phyloP scores from a whole-genome alignment of 2,888 invertebrate species.

The Microchrysa polita region DNA sequence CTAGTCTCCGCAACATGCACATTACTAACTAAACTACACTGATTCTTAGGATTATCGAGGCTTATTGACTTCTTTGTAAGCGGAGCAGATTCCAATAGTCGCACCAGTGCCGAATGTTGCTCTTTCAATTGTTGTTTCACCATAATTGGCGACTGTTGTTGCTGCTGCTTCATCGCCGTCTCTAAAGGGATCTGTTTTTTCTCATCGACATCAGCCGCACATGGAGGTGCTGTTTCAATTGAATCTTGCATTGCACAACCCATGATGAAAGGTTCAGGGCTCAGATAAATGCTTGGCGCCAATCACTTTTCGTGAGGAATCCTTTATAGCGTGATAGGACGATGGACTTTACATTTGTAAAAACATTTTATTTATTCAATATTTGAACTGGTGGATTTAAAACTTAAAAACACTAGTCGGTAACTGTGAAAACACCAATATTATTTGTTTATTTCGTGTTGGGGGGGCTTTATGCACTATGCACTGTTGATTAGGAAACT shows the following conservation, averaged over 20 bases:
- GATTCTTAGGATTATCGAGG: constrained; percentile 12
- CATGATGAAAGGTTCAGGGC: constrained; percentile 55
- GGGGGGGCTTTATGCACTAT: neutral
- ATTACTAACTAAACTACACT: constrained; percentile 32
- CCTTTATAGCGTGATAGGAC: neutral
- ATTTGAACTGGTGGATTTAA: neutral
- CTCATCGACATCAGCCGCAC: constrained; percentile 39
- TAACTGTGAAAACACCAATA: constrained; percentile 17
- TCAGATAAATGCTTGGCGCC: neutral
- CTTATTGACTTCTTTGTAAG: constrained; percentile 52
- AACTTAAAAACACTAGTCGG: constrained; percentile 21
- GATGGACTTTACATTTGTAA: neutral
- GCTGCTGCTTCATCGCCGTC: constrained; percentile 27
- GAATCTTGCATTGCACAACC: constrained; percentile 64
- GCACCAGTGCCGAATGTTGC: constrained; percentile 72
- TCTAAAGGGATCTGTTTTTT: constrained; percentile 1
- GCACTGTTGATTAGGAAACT: constrained; percentile 11
- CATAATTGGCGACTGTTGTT: constrained; percentile 9
- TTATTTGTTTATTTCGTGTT: constrained; percentile 1
- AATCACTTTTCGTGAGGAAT: neutral
- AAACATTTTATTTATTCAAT: constrained; percentile 18
- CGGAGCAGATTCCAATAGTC: constrained; percentile 70
- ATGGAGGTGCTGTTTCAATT: constrained; percentile 45
- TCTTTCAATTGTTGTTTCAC: constrained; percentile 67
- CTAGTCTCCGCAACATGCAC: constrained; percentile 13